A percentile compares a stretch with the other conserved stretches of the same genome.
These are phyloP conservation scores for Catocala nupta DNA, from an alignment of 2,888 invertebrate species.

Conservation along the genomic window DNA sequence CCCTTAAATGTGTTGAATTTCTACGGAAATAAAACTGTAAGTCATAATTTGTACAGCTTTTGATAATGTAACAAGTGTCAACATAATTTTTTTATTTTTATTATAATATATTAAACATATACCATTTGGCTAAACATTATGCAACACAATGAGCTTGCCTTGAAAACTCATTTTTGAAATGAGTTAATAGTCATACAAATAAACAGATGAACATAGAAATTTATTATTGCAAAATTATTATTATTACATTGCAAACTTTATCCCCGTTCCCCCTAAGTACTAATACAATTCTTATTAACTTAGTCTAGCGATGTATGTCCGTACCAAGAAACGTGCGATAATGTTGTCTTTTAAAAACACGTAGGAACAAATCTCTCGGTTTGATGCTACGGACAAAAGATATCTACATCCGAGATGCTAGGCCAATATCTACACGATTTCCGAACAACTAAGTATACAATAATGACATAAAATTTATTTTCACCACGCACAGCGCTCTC, in stretches of 20 bases:
- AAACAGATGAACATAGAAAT: slow-evolving; percentile 55
- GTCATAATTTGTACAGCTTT: slow-evolving; percentile 40
- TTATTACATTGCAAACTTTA: slow-evolving; percentile 66
- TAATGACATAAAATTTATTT: slow-evolving; percentile 47
- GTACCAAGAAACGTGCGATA: slow-evolving; percentile 26
- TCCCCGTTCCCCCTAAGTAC: slow-evolving; percentile 78
- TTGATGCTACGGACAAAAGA: slow-evolving; percentile 41
- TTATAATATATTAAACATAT: slow-evolving; percentile 57
- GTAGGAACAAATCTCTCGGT: slow-evolving; percentile 31
- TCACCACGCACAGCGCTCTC: slow-evolving; percentile 55
- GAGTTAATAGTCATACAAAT: slow-evolving; percentile 54
- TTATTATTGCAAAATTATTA: slow-evolving; percentile 69
- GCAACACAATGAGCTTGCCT: slow-evolving; percentile 59
- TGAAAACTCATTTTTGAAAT: slow-evolving; percentile 49
- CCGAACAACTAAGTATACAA: slow-evolving; percentile 39
- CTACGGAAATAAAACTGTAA: slow-evolving; percentile 7
- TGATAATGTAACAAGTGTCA: slow-evolving; percentile 39
- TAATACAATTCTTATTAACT: slow-evolving; percentile 64
- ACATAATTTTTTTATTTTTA: slow-evolving; percentile 41
- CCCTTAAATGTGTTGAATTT: slow-evolving; percentile 10
- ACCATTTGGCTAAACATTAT: slow-evolving; percentile 67
- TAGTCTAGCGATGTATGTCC: slow-evolving; percentile 58
- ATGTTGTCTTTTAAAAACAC: slow-evolving; percentile 40
- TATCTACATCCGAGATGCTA: slow-evolving; percentile 54
- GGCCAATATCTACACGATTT: slow-evolving; percentile 61